Base-by-base conservation (phyloP, 1,140 invertebrate species). In the Drosophila nikananu region DNA sequence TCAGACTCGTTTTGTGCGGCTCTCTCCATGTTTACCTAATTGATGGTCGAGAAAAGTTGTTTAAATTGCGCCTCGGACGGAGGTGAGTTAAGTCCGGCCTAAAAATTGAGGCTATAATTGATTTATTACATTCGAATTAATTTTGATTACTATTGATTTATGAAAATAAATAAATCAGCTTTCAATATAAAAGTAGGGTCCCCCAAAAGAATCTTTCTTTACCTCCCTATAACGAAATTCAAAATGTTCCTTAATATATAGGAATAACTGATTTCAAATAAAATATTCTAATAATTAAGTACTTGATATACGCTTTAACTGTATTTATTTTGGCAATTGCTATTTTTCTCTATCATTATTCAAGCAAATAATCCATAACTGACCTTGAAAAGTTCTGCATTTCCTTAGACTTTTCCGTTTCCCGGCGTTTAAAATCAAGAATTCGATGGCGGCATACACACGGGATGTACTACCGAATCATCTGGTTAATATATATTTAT, bases 351-450 rank as follows among this genome's bases (percentile, higher is more conserved):
- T n/a, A n/a, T 23, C 32, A 10, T 2, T 15, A 35, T 35, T 3
- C 2, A 12, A 10, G 10, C 9, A 32, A 32, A 3, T 12, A 32
- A 25, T 3, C 30, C 13, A 1, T 13, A 60, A 68, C 74, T 89
- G 49, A 89, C 84, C 84, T 89, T 64, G 42, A 68, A 66, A 68
- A 73, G 74, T 59, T 72, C 81, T 89, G 84, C 84, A 89, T 89
- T 90, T 77, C 84, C 84, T 84, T 86, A 41, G 63, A 57, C 76
- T 86, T 62, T 84, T 37, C 52, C 42, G 73, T 48, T 52, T 32
- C 9, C 41, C 55, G 59, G 19, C 42, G 60, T 65, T 77, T 41
- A 27, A 46, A 82, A 72, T 83, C 44, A 62, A 89, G 54, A 64
- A 77, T 63, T 52, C 44, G 55, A 61, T 35, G 30, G 35, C 64